Evolutionary conservation across 1,140 invertebrate genomes (phyloP), one percentile per base, ranked within the genome.

Genomic region (Dolichoris vasculosae): DNA sequence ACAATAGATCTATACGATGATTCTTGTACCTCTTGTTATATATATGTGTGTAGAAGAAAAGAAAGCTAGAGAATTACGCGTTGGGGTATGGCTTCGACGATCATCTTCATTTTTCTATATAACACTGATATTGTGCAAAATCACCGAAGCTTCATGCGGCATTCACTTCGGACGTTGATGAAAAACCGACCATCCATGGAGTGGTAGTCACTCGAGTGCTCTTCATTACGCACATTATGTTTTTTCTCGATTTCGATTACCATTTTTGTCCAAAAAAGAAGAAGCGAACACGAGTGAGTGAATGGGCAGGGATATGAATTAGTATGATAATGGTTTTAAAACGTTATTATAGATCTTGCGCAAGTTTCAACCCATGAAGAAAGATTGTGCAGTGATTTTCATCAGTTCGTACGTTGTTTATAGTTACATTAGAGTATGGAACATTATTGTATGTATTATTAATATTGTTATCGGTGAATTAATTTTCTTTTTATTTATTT

Each of bases 141-240:
- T 69, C 75, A 35, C 2, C 46, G 75, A 78, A 84, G 83, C 75
- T 69, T 78, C 55, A 55, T 40, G 43, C 32, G 55, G 55, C 9
- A 17, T 26, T 13, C 55, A 26, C 82, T 2, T 48, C n/a, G 55
- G 40, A 63, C 55, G 71, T 17, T 84, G 73, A 84, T 84, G 83
- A 84, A 84, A 84, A 84, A 84, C 69, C 83, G 75, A 78, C 75
- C 75, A 55, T 30, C 26, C 32, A 43, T 69, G 11, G 59, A 23
- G n/a, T 43, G 38, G n/a, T 73, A 0, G 30, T 15, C 35, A 1
- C 30, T 26, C 26, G 30, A 38, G 55, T 67, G 40, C 71, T 83
- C 73, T 83, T 83, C 59, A 83, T 76, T 83, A 83, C n/a, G 55
- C 48, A 13, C 73, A 6, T 59, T 71, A 48, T 64, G 13, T 7